Evolutionary conservation across 2,113 vertebrate genomes (phyloP).

Genomic region (Myodes glareolus): DNA sequence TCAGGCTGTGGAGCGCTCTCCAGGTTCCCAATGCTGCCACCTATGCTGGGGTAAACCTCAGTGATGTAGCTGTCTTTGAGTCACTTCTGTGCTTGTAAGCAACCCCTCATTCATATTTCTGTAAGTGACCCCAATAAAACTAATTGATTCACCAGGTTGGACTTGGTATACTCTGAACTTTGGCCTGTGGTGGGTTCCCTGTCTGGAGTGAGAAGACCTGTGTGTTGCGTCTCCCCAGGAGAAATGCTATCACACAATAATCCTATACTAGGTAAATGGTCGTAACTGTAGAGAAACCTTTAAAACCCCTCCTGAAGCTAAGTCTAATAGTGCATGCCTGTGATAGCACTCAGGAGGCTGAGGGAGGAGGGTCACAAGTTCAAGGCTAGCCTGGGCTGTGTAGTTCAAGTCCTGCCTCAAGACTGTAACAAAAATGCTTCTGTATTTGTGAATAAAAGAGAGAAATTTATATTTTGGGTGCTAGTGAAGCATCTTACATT

Average conservation of each 20-base stretch:
- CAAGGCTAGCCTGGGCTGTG: neutral
- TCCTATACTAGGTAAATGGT: constrained; percentile 32
- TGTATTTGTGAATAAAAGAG: neutral
- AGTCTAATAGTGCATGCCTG: neutral
- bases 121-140: neutral
- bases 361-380: neutral
- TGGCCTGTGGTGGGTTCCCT: neutral
- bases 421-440: neutral
- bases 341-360: neutral
- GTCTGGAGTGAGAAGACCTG: neutral
- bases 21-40: neutral
- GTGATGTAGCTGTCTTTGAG: neutral
- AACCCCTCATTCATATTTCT: neutral
- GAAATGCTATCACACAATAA: neutral
- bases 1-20: neutral
- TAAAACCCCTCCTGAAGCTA: neutral
- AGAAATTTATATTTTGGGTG: constrained; percentile 19
- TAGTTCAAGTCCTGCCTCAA: neutral
- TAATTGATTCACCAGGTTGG: neutral
- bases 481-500: constrained; percentile 32
- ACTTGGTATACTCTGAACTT: neutral
- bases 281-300: constrained; percentile 19
- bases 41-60: neutral
- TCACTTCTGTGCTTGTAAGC: neutral
- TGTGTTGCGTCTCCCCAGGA: neutral